Evolutionary conservation across 2,888 invertebrate genomes (phyloP).

Genomic region (Polymixis lichenea): DNA sequence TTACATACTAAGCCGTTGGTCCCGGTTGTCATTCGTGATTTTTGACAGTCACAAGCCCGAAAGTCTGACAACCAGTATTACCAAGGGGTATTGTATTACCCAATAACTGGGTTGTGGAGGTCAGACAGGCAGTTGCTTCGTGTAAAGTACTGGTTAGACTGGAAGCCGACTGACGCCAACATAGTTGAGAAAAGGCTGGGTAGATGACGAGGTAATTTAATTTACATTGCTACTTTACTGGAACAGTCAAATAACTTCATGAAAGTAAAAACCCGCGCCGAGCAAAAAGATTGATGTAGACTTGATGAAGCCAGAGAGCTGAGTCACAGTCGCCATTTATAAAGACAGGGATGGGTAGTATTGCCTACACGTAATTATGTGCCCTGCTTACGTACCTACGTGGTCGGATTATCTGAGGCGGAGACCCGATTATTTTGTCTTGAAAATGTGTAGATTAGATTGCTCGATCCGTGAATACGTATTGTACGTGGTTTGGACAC

Average conservation of each 20-base stretch:
- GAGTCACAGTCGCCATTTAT: slow-evolving; percentile 68
- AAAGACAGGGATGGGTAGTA: slow-evolving; percentile 64
- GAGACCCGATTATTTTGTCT: slow-evolving; percentile 64
- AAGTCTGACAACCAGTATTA: no score
- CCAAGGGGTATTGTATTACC: no score
- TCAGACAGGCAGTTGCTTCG: no score
- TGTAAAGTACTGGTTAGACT: no score
- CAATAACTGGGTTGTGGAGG: no score
- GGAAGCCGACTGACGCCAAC: no score
- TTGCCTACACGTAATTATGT: slow-evolving; percentile 67
- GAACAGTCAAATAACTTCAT: slow-evolving; percentile 47
- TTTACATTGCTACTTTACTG: slow-evolving; percentile 23
- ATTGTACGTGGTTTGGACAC: slow-evolving; percentile 36
- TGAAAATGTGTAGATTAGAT: slow-evolving; percentile 64
- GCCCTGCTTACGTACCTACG: slow-evolving; percentile 62
- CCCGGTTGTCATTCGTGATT: no score
- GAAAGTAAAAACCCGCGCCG: slow-evolving; percentile 43
- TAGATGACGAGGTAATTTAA: not conserved
- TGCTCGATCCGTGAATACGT: slow-evolving; percentile 45
- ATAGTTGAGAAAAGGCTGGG: no score
- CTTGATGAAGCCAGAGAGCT: slow-evolving; percentile 67
- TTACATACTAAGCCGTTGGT: no score
- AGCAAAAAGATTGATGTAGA: slow-evolving; percentile 68
- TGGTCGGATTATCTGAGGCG: slow-evolving; percentile 49
- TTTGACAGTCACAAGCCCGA: no score